Evolutionary conservation across 2,113 vertebrate genomes (phyloP).

Genomic region (Melanocharis versteri): DNA sequence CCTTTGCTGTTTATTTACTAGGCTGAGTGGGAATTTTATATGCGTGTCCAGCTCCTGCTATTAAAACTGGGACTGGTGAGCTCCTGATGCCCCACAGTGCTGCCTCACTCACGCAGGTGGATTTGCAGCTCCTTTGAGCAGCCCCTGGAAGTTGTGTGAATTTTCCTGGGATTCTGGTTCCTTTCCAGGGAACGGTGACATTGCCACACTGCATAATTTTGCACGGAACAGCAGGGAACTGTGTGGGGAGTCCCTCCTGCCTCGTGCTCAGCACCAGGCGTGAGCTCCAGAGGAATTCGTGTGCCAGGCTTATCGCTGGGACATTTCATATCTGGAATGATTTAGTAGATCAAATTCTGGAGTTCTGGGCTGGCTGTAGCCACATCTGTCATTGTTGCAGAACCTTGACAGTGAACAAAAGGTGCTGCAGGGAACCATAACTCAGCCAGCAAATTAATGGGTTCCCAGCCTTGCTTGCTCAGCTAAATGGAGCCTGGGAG

Average conservation of each 20-base stretch:
- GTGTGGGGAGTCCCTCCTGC: background rate
- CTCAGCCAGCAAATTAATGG: conserved; percentile 55
- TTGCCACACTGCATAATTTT: background rate
- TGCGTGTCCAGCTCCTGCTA: background rate
- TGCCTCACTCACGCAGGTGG: background rate
- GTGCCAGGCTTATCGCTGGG: background rate
- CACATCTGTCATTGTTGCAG: conserved; percentile 61
- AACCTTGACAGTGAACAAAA: conserved; percentile 57
- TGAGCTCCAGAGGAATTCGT: conserved; percentile 4
- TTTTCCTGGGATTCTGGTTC: background rate
- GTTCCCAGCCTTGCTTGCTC: conserved; percentile 9
- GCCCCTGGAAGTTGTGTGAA: background rate
- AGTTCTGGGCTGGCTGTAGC: conserved; percentile 32
- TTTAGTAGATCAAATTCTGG: conserved; percentile 22
- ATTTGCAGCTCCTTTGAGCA: background rate
- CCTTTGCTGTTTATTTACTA: conserved; percentile 17
- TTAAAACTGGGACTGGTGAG: background rate
- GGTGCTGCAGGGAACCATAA: conserved; percentile 60
- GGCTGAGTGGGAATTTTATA: background rate
- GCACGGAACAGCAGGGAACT: background rate
- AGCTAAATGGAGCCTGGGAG: conserved; percentile 2
- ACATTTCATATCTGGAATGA: conserved; percentile 27
- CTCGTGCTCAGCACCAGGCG: background rate
- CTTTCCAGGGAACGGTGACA: background rate
- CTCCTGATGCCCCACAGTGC: background rate